Percentiles rank a stretch among this genome's conserved stretches.
phyloP scores from a whole-genome alignment of 2,113 vertebrate species.

The Ovis canadensis region DNA sequence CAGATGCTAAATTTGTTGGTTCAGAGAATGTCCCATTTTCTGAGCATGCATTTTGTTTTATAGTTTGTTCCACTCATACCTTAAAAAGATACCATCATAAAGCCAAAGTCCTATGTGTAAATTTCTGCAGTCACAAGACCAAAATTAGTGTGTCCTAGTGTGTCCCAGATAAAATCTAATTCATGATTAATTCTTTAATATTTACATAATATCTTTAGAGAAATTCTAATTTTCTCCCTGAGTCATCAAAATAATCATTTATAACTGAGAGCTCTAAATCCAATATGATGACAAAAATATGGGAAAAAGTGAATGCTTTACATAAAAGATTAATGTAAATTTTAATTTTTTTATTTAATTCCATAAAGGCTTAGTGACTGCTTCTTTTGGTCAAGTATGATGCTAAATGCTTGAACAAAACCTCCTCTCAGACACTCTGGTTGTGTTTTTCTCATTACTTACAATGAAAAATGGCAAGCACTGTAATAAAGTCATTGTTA shows the following conservation, averaged over 20 bases:
- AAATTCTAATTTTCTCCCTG: not conserved
- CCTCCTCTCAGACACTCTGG: not conserved
- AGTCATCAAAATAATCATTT: not conserved
- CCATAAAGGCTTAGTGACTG: not conserved
- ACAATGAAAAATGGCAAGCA: not conserved
- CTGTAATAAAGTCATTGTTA: not conserved
- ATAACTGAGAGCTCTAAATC: not conserved
- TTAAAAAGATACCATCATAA: not conserved
- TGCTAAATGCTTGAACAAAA: not conserved
- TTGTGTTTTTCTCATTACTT: not conserved
- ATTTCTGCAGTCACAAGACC: not conserved
- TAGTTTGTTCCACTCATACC: not conserved
- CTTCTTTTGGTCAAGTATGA: not conserved
- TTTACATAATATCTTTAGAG: not conserved
- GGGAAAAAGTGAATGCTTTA: not conserved
- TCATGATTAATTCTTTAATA: not conserved
- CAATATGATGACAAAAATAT: not conserved
- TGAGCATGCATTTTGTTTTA: not conserved
- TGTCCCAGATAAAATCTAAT: not conserved
- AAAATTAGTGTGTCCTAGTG: not conserved
- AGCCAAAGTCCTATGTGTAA: not conserved
- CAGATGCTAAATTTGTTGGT: not conserved
- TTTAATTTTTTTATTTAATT: not conserved
- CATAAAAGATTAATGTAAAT: not conserved
- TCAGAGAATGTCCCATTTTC: not conserved